phyloP scores from a whole-genome alignment of 2,888 invertebrate species.

The Achlya flavicornis region DNA sequence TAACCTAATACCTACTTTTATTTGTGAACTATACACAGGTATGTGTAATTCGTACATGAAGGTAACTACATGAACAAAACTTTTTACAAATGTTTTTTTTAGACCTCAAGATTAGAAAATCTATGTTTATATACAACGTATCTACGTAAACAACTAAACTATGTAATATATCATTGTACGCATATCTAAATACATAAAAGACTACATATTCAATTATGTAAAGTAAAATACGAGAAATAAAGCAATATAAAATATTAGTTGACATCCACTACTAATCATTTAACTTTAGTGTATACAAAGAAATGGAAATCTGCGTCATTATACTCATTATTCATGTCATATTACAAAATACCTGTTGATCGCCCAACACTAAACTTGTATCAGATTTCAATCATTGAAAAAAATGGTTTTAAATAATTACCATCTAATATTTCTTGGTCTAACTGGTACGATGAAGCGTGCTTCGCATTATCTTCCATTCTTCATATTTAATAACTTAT shows the following conservation, averaged over 20 bases:
- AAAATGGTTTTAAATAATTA: slow-evolving; percentile 42
- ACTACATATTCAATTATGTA: not conserved
- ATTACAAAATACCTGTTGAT: slow-evolving; percentile 43
- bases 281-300: slow-evolving; percentile 18
- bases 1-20: too few relatives aligned
- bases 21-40: too few relatives aligned
- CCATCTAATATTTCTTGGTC: slow-evolving; percentile 80
- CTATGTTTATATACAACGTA: too few relatives aligned
- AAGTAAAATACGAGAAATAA: not conserved
- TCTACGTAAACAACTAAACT: too few relatives aligned
- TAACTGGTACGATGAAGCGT: slow-evolving; percentile 73
- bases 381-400: slow-evolving; percentile 50
- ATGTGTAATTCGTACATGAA: too few relatives aligned
- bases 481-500: slow-evolving; percentile 76
- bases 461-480: slow-evolving; percentile 80
- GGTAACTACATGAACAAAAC: too few relatives aligned
- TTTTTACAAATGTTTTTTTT: too few relatives aligned
- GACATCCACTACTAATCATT: slow-evolving; percentile 4
- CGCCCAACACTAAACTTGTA: slow-evolving; percentile 16
- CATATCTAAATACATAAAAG: too few relatives aligned
- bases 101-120: too few relatives aligned
- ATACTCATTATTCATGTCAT: slow-evolving; percentile 50
- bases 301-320: slow-evolving; percentile 21
- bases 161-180: too few relatives aligned
- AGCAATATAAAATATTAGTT: slow-evolving; percentile 1